Evolutionary conservation across 2,797 vertebrate genomes (phyloP), one percentile per base, ranked within the genome.

Genomic region (Buphagus erythrorhynchus): DNA sequence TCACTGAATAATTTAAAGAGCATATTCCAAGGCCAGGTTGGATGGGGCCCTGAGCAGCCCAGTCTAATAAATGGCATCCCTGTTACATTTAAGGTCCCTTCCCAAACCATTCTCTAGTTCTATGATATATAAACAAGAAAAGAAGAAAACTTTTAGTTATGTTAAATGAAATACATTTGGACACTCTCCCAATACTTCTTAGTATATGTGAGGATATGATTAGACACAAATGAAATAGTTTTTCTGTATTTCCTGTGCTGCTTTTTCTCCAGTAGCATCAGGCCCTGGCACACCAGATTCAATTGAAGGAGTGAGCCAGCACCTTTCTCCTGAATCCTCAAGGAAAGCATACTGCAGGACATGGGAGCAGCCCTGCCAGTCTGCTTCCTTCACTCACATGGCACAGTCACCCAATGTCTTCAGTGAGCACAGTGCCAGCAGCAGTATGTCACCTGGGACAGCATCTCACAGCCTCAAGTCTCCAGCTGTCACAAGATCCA

Each of bases 251-350:
- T 78, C 29, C 35, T 4, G 2, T 58, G 22, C n/a, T 80, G 24
- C 15, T 46, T 86, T 54, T 17, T 73, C 80, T 94, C 69, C 67
- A 88, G 83, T 94, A 99, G 99, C 99, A 59, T 99, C 99, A 2
- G 99, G 99, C 68, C 99, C 99, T 24, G 99, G 99, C 69, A 99
- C 99, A 43, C 99, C 99, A 2, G 99, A 99, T 97, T 99, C 99
- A 1, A 98, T 99, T 10, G 99, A 99, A 96, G 99, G 98, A 49
- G 94, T 99, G 31, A 98, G 97, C 93, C 99, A 99, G 86, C 99
- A 99, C 71, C 98, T 99, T 91, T 99, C 99, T 88, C 99, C 99
- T 0, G 99, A 99, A 95, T 99, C 99, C 21, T 99, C 98, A 40
- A 98, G 99, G 25, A 99, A 99, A 95, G 99, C 99, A 2, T 99